A percentile compares a stretch with the other conserved stretches of the same genome.
These are phyloP conservation scores for Heterochromis multidens DNA, from an alignment of 2,113 vertebrate genomes.

Conservation along the genomic window DNA sequence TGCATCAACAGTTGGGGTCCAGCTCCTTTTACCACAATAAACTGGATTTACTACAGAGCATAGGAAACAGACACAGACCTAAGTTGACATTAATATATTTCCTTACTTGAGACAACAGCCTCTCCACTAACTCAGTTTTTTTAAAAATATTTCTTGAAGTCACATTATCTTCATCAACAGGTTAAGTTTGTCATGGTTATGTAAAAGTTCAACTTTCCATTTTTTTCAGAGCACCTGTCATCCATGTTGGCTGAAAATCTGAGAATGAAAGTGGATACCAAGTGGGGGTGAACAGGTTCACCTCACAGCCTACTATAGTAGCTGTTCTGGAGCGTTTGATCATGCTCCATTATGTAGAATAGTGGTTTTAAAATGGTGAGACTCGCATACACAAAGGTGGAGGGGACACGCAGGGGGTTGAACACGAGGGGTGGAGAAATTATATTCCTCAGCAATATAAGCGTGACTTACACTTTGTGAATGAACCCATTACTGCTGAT, in stretches of 20 bases:
- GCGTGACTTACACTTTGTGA: background rate
- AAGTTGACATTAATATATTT: background rate
- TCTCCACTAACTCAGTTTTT: background rate
- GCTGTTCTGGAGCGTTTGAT: background rate
- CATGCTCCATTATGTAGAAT: background rate
- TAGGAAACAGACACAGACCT: background rate
- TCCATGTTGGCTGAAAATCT: background rate
- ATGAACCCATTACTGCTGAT: background rate
- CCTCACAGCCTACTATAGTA: background rate
- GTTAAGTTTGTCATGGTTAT: rapidly evolving
- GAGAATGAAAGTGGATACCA: too few relatives aligned
- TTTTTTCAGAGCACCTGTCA: background rate
- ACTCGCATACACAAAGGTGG: background rate
- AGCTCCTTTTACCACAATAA: background rate
- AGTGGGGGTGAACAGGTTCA: background rate
- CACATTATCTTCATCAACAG: background rate
- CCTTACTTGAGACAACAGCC: background rate
- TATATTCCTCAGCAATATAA: background rate
- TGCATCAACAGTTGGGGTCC: background rate
- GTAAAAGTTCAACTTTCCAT: rapidly evolving
- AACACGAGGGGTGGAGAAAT: background rate
- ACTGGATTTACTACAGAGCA: background rate
- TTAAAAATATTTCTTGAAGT: background rate
- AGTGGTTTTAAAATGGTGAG: background rate
- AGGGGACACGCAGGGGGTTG: background rate